phyloP scores from a whole-genome alignment of 2,113 vertebrate species.

The Podiceps cristatus region DNA sequence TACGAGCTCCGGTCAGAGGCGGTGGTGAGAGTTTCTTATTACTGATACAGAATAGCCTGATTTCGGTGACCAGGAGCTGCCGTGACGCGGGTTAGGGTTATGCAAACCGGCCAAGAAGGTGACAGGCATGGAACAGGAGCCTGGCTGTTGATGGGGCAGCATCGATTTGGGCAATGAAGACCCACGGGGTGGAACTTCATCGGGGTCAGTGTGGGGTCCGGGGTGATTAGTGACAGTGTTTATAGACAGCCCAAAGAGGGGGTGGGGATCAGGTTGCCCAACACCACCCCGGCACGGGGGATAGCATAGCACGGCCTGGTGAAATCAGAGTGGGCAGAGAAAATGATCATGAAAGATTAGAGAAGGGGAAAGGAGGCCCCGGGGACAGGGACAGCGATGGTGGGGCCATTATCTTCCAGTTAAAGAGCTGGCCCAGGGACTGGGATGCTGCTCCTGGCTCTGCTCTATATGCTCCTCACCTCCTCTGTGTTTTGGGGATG shows the following conservation, averaged over 20 bases:
- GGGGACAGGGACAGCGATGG: fast-evolving
- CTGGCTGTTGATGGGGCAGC: not conserved
- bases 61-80: conserved; percentile 6
- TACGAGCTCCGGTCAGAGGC: not conserved
- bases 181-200: not conserved
- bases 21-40: not conserved
- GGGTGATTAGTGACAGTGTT: not conserved
- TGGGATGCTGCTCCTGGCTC: not conserved
- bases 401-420: fast-evolving
- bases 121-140: not conserved
- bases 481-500: not conserved
- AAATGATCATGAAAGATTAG: not conserved
- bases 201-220: not conserved
- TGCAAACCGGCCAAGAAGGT: not conserved
- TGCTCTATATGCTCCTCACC: not conserved
- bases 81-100: not conserved
- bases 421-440: not conserved
- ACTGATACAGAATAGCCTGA: conserved; percentile 39
- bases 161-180: not conserved
- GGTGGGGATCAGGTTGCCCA: conserved; percentile 60
- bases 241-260: not conserved
- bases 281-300: not conserved
- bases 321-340: conserved; percentile 36
- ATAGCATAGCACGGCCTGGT: not conserved
- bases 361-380: not conserved